These are phyloP conservation scores for Eulemur macaco DNA, from an alignment of 2,113 vertebrate genomes.

Conservation along the genomic window DNA sequence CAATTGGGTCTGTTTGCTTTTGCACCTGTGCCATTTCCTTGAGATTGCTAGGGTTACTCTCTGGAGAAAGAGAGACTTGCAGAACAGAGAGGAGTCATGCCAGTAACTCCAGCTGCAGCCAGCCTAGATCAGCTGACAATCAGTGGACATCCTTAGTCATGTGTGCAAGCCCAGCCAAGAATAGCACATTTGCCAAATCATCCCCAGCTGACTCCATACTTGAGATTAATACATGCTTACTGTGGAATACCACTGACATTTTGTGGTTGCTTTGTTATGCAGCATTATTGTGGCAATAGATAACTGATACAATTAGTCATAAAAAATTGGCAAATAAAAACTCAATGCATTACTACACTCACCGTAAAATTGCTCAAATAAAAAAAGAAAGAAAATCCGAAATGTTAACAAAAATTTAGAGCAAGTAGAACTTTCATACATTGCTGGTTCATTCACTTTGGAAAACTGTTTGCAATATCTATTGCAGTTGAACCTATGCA, in stretches of 20 bases:
- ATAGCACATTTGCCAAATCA: not conserved
- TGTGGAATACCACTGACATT: not conserved
- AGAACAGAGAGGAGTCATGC: not conserved
- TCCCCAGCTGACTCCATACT: too few species aligned
- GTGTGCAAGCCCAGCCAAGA: not conserved
- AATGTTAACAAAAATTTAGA: not conserved
- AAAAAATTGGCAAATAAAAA: not conserved
- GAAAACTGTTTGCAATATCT: not conserved
- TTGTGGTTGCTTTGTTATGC: not conserved
- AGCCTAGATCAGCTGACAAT: not conserved
- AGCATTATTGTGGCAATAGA: not conserved
- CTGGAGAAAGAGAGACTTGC: not conserved
- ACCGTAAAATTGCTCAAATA: not conserved
- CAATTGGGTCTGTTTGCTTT: not conserved
- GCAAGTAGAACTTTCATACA: not conserved
- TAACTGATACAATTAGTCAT: not conserved
- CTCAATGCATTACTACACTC: not conserved
- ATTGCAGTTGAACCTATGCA: not conserved
- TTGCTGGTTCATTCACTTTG: not conserved
- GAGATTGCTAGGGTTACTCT: not conserved
- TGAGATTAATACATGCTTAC: not conserved
- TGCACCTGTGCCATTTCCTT: constrained; percentile 33
- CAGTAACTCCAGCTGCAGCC: not conserved
- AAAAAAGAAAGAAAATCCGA: not conserved
- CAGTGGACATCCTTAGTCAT: not conserved